A percentile compares a stretch with the other conserved stretches of the same genome.
Evolutionary conservation across 2,113 vertebrate species (phyloP).

Genomic region (Sebastes fasciatus): DNA sequence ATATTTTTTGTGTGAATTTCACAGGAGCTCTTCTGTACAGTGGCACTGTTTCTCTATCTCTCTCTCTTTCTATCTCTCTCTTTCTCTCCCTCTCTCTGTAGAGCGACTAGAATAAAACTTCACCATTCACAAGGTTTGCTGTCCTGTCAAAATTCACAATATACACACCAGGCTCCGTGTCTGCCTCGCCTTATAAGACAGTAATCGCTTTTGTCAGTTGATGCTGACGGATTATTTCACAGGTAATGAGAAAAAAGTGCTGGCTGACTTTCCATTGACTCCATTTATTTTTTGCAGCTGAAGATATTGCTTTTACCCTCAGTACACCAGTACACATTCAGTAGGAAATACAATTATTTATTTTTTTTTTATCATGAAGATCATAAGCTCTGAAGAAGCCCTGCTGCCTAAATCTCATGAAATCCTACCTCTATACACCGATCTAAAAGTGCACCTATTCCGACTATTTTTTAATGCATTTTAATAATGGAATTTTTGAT

Average conservation of each 20-base stretch:
- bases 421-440: not conserved
- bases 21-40: constrained; percentile 85
- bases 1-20: constrained; percentile 88
- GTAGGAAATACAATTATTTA: not conserved
- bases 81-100: constrained; percentile 78
- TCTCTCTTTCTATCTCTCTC: constrained; percentile 31
- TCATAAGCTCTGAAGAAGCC: not conserved
- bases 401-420: not conserved
- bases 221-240: constrained; percentile 7
- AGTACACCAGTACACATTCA: not conserved
- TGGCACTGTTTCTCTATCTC: constrained; percentile 81
- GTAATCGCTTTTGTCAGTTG: constrained; percentile 7
- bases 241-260: constrained; percentile 30
- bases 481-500: not conserved
- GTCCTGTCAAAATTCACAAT: constrained; percentile 73
- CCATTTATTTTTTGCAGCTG: constrained; percentile 17
- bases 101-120: constrained; percentile 83
- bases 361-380: constrained; percentile 13
- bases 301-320: not conserved
- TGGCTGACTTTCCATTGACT: constrained; percentile 10
- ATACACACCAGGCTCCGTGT: constrained; percentile 5
- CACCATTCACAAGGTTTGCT: constrained; percentile 84
- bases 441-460: not conserved
- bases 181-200: constrained; percentile 24
- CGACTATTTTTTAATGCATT: not conserved